A percentile compares a stretch with the other conserved stretches of the same genome.
phyloP scores from a whole-genome alignment of 92 coral and sea anemone species.

The Chrysogorgia sp. region DNA sequence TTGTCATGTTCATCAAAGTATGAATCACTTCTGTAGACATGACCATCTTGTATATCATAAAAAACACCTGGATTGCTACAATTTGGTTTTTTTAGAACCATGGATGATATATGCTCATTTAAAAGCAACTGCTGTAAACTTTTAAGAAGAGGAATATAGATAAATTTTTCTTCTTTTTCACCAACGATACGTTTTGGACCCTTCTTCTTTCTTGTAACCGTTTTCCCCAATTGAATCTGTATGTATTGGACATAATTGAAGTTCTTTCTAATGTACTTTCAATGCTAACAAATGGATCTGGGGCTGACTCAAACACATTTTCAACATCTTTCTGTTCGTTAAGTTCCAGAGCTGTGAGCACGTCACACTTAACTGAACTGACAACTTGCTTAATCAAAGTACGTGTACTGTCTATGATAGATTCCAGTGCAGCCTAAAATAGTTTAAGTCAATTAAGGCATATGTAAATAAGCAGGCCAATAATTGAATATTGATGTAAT shows the following conservation, averaged over 20 bases:
- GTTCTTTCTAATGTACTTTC: slow-evolving; percentile 11
- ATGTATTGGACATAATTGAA: slow-evolving; percentile 23
- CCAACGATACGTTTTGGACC: slow-evolving; percentile 6
- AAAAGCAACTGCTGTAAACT: slow-evolving; percentile 23
- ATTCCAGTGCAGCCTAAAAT: slow-evolving; percentile 27
- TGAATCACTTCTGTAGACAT: slow-evolving; percentile 1
- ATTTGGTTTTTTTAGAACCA: slow-evolving; percentile 16
- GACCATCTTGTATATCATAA: slow-evolving; percentile 31
- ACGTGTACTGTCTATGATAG: slow-evolving; percentile 19
- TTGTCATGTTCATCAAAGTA: not conserved
- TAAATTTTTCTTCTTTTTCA: slow-evolving; percentile 17
- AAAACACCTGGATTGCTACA: slow-evolving; percentile 6
- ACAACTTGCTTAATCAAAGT: slow-evolving; percentile 34
- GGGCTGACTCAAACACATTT: not conserved
- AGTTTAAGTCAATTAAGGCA: too few species aligned
- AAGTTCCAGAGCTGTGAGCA: not conserved
- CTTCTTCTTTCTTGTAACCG: not conserved
- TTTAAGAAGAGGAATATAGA: slow-evolving; percentile 26
- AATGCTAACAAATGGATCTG: slow-evolving; percentile 16
- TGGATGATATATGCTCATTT: slow-evolving; percentile 9
- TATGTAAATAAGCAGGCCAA: not conserved
- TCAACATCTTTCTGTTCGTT: not conserved
- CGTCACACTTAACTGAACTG: not conserved
- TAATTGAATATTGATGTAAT: not conserved
- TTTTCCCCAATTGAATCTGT: slow-evolving; percentile 10